phyloP scores from a whole-genome alignment of 2,113 vertebrate species.

The human (Homo sapiens) region DNA sequence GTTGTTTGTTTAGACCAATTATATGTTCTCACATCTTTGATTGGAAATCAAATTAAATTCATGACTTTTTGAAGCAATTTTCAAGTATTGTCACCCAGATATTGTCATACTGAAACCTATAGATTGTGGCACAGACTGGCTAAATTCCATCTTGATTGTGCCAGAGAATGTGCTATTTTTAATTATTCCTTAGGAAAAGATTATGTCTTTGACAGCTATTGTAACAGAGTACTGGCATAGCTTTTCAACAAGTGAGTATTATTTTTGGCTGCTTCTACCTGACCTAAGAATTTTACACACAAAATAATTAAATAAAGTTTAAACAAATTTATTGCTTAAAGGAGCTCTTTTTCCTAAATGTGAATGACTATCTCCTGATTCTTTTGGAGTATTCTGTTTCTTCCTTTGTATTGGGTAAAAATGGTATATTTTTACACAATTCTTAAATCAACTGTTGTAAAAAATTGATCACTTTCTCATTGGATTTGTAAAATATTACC shows the following conservation, averaged over 20 bases:
- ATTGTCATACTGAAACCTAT: neutral
- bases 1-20: neutral
- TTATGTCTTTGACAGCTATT: neutral
- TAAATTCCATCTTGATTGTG: neutral
- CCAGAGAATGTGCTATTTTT: neutral
- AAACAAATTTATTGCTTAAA: neutral
- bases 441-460: neutral
- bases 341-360: neutral
- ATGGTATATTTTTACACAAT: neutral
- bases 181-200: neutral
- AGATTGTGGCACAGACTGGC: neutral
- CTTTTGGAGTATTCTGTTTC: neutral
- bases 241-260: neutral
- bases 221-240: neutral
- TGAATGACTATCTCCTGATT: neutral
- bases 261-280: neutral
- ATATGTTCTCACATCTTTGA: neutral
- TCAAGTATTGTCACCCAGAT: neutral
- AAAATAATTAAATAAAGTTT: slow-evolving; percentile 8
- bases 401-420: neutral
- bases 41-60: neutral
- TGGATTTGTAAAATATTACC: neutral
- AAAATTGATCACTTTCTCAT: neutral
- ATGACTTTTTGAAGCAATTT: neutral
- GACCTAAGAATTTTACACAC: neutral